These are phyloP conservation scores for Aphelenchoides avenae DNA, from an alignment of 1,140 invertebrate species.

Conservation along the genomic window DNA sequence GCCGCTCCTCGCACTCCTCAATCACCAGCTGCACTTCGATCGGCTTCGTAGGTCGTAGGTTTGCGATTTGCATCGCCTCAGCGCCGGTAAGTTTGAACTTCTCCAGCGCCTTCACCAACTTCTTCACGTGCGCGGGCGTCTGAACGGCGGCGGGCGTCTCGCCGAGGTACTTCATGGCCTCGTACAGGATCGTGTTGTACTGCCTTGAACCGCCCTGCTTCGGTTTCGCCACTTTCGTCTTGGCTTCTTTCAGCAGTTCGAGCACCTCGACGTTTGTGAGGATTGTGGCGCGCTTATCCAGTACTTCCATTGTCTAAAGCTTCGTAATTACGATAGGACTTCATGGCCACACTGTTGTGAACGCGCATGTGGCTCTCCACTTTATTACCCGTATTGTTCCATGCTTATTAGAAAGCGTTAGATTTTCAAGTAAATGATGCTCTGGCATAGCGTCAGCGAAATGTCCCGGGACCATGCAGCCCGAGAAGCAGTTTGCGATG, in stretches of 20 bases:
- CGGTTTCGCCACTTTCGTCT: conserved; percentile 5
- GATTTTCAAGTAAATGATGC: too few species aligned
- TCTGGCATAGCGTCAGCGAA: too few species aligned
- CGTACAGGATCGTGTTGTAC: conserved; percentile 33
- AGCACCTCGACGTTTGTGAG: conserved; percentile 29
- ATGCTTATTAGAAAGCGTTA: too few species aligned
- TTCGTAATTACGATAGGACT: too few species aligned
- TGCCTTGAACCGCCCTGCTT: conserved; percentile 21
- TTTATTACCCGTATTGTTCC: too few species aligned
- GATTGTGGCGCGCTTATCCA: conserved; percentile 20
- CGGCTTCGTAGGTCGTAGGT: conserved; percentile 26
- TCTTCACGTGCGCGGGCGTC: conserved; percentile 8
- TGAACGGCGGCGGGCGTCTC: conserved; percentile 18
- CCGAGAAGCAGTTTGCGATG: too few species aligned
- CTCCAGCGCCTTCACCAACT: conserved; percentile 10
- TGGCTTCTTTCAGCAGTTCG: conserved; percentile 24
- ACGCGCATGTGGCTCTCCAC: too few species aligned
- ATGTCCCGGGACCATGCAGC: too few species aligned
- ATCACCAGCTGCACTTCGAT: conserved; percentile 34
- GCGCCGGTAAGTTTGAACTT: conserved; percentile 34
- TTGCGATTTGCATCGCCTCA: conserved; percentile 30
- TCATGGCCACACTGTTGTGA: too few species aligned
- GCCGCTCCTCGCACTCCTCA: conserved; percentile 27
- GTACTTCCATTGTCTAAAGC: conserved; percentile 21
- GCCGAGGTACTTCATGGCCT: conserved; percentile 27